phyloP scores from a whole-genome alignment of 2,797 vertebrate genomes.

The Margarornis squamiger region DNA sequence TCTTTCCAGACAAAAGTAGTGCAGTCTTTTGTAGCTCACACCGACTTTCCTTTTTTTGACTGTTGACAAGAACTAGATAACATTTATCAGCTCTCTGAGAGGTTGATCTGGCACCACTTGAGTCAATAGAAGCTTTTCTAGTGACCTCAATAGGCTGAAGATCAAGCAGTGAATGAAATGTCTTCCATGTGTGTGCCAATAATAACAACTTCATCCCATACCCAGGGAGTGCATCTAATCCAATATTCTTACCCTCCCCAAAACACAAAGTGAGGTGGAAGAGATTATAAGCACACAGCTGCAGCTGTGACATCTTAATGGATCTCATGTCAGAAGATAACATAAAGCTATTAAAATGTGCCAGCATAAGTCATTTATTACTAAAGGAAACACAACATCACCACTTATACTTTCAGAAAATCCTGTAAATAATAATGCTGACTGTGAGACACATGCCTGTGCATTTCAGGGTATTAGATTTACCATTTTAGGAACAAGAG shows the following conservation, averaged over 20 bases:
- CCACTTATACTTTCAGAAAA: not conserved
- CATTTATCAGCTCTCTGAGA: not conserved
- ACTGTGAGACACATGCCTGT: not conserved
- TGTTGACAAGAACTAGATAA: not conserved
- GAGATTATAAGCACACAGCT: not conserved
- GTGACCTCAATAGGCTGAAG: not conserved
- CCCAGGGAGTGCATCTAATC: not conserved
- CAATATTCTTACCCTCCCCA: not conserved
- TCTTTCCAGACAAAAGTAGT: not conserved
- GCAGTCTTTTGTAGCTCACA: not conserved
- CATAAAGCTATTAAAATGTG: not conserved
- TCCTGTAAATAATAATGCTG: not conserved
- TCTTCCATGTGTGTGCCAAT: not conserved
- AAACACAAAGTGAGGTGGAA: not conserved
- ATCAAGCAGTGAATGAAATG: not conserved
- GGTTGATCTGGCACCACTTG: not conserved
- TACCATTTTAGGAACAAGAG: not conserved
- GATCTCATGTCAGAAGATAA: not conserved
- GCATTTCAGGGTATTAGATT: not conserved
- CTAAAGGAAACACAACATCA: not conserved
- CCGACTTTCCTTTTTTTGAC: not conserved
- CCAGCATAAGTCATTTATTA: not conserved
- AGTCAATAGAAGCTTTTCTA: not conserved
- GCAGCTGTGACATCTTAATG: slow-evolving; percentile 1
- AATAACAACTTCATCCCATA: not conserved